Conservation (phyloP, 2,888 invertebrate species). For the Polyploca ridens region DNA sequence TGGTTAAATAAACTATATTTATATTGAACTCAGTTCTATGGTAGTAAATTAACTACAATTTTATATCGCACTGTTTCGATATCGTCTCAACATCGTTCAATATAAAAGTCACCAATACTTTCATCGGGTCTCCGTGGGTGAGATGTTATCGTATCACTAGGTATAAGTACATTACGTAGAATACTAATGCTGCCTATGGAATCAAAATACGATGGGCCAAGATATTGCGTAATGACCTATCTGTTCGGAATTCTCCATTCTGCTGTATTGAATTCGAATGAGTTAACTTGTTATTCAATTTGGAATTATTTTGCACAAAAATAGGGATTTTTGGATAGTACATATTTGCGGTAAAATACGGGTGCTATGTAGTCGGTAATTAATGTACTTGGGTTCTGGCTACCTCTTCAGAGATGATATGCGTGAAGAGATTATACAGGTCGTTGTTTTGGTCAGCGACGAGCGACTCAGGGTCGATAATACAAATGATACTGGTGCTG, state of each 20-base stretch:
- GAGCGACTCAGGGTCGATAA: too few species aligned
- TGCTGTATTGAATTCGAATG: slow-evolving; percentile 51
- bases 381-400: too few species aligned
- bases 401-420: too few species aligned
- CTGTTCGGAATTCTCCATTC: slow-evolving; percentile 26
- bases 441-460: too few species aligned
- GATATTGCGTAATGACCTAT: slow-evolving; percentile 47
- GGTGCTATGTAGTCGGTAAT: too few species aligned
- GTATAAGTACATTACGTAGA: slow-evolving; percentile 42
- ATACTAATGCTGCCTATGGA: slow-evolving; percentile 49
- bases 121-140: slow-evolving; percentile 59
- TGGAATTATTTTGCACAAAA: neutral
- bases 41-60: too few species aligned
- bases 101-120: slow-evolving; percentile 43
- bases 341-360: too few species aligned
- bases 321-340: neutral
- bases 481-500: too few species aligned
- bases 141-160: slow-evolving; percentile 56
- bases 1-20: too few species aligned
- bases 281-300: slow-evolving; percentile 22
- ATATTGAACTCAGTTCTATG: too few species aligned
- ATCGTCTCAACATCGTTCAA: slow-evolving; percentile 29
- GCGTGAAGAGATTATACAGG: too few species aligned
- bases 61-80: neutral
- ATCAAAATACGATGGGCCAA: slow-evolving; percentile 54